phyloP scores from a whole-genome alignment of 2,888 invertebrate species.

The Drosophila mulleri region DNA sequence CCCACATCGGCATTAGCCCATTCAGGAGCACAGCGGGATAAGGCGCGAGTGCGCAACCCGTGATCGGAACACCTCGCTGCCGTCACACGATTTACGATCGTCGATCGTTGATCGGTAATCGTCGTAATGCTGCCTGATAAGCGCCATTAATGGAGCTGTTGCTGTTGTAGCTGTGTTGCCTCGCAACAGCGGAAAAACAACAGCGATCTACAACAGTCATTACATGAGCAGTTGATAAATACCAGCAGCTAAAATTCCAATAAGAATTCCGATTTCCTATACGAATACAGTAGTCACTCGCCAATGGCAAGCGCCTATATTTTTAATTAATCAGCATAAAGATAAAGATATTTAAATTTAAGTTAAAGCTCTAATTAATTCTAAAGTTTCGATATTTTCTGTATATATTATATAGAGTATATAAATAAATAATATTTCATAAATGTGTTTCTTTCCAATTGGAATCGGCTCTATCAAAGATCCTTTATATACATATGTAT shows the following conservation, averaged over 20 bases:
- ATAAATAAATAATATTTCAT: too few species aligned
- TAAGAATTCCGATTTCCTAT: background rate
- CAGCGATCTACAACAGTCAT: constrained; percentile 21
- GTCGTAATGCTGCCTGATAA: constrained; percentile 49
- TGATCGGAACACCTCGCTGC: constrained; percentile 27
- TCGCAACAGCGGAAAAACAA: constrained; percentile 32
- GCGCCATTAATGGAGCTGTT: background rate
- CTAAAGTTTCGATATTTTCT: too few species aligned
- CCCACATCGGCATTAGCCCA: constrained; percentile 4
- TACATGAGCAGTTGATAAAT: constrained; percentile 33
- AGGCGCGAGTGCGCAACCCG: constrained; percentile 36
- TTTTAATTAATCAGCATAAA: too few species aligned
- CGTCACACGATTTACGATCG: constrained; percentile 32
- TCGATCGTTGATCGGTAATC: constrained; percentile 31
- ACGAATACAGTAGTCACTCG: background rate
- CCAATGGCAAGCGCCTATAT: background rate
- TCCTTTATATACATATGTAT: too few species aligned
- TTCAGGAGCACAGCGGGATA: constrained; percentile 6
- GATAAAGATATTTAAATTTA: too few species aligned
- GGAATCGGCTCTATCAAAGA: too few species aligned
- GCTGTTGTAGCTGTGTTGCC: constrained; percentile 1
- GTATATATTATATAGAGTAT: too few species aligned
- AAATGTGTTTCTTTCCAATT: too few species aligned
- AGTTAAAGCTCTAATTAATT: too few species aligned
- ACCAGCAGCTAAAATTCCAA: constrained; percentile 13